Percentiles rank a stretch among this genome's conserved stretches.
Conservation (phyloP, 2,888 invertebrate genomes). For the Morpho deidamia region DNA sequence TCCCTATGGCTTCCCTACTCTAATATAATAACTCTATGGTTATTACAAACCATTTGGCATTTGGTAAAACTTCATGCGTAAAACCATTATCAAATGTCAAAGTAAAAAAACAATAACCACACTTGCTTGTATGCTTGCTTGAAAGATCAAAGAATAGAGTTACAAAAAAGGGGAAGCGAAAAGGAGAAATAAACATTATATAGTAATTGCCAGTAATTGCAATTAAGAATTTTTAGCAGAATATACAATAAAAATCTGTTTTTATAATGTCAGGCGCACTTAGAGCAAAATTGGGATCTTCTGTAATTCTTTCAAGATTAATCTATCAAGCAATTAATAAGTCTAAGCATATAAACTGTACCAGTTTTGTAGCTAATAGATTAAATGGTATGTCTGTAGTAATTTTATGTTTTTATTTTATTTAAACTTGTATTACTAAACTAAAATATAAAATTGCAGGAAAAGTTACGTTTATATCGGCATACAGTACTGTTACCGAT, state of each 20-base stretch:
- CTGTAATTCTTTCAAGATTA: slow-evolving; percentile 46
- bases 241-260: neutral
- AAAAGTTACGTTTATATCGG: slow-evolving; percentile 9
- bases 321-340: slow-evolving; percentile 39
- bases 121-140: too few relatives aligned
- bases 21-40: too few relatives aligned
- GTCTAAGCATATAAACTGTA: slow-evolving; percentile 35
- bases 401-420: slow-evolving; percentile 7
- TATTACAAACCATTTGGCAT: too few relatives aligned
- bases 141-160: too few relatives aligned
- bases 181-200: too few relatives aligned
- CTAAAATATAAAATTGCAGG: slow-evolving; percentile 10
- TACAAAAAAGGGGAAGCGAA: too few relatives aligned
- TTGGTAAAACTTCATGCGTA: too few relatives aligned
- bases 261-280: slow-evolving; percentile 49
- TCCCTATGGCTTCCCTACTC: too few relatives aligned
- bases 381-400: slow-evolving; percentile 23
- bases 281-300: slow-evolving; percentile 43
- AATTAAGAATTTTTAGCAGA: neutral
- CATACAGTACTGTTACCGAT: slow-evolving; percentile 44
- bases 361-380: slow-evolving; percentile 25
- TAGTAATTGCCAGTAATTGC: too few relatives aligned
- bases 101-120: too few relatives aligned
- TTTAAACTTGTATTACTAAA: neutral
- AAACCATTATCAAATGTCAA: too few relatives aligned